Conservation (phyloP, 2,113 vertebrate species). For the Nesogale talazaci region DNA sequence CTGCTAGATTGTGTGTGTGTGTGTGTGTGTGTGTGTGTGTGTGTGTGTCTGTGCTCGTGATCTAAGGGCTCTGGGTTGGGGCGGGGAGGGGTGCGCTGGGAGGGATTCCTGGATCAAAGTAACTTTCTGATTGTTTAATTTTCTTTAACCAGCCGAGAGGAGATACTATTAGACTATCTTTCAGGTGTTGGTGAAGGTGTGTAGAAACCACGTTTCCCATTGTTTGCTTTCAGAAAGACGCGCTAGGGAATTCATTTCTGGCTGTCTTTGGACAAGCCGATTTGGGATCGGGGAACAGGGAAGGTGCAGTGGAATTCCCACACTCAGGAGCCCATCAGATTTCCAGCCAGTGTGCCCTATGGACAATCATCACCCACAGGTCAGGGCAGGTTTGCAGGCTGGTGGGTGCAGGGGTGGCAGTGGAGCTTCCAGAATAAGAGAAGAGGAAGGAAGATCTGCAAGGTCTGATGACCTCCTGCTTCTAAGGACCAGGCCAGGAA, state of each 20-base stretch:
- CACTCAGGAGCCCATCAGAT: not conserved
- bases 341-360: not conserved
- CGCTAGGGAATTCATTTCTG: not conserved
- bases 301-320: not conserved
- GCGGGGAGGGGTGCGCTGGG: too few relatives aligned
- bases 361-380: not conserved
- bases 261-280: not conserved
- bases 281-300: not conserved
- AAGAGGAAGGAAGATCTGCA: not conserved
- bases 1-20: not conserved
- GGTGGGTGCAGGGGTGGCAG: not conserved
- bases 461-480: not conserved
- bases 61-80: too few relatives aligned
- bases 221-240: not conserved
- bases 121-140: not conserved
- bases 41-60: too few relatives aligned
- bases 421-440: not conserved
- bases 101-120: not conserved
- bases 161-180: not conserved
- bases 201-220: not conserved
- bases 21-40: not conserved
- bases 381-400: not conserved
- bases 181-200: not conserved
- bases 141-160: not conserved
- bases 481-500: not conserved